A percentile compares a stretch with the other conserved stretches of the same genome.
Evolutionary conservation across 2,888 invertebrate genomes (phyloP).

Genomic region (Herminia tarsipennalis): DNA sequence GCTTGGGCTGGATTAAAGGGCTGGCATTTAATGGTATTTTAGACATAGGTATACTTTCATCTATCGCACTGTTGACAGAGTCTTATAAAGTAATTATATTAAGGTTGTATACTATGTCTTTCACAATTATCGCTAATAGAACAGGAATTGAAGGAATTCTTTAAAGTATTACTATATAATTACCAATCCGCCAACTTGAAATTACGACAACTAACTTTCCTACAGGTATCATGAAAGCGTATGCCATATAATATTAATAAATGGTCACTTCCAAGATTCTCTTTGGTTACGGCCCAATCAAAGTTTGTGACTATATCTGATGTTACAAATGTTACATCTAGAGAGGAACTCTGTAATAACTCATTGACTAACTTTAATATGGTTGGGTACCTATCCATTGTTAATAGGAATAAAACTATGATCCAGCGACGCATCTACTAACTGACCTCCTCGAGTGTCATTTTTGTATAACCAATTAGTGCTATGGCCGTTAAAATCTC

Average conservation of each 20-base stretch:
- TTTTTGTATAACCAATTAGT: neutral
- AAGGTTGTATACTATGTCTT: too few species aligned
- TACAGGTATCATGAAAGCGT: too few species aligned
- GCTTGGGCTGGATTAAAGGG: too few species aligned
- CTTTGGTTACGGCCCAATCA: neutral
- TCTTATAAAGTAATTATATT: too few species aligned
- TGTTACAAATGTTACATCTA: neutral
- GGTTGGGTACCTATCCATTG: neutral
- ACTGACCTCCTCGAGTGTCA: neutral
- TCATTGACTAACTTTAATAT: neutral
- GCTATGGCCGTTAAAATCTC: neutral
- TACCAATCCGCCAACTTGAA: too few species aligned
- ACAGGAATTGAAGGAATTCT: too few species aligned
- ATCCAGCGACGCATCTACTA: neutral
- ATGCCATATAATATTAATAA: neutral
- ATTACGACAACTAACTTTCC: too few species aligned
- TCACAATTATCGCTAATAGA: too few species aligned
- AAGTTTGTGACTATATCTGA: neutral
- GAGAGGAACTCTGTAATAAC: neutral
- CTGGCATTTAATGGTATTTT: too few species aligned
- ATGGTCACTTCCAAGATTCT: neutral
- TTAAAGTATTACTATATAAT: too few species aligned
- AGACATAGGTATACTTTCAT: too few species aligned
- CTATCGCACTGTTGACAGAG: too few species aligned
- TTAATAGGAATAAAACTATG: neutral